Evolutionary conservation across 2,113 vertebrate genomes (phyloP).

Genomic region (Saguinus imperator): DNA sequence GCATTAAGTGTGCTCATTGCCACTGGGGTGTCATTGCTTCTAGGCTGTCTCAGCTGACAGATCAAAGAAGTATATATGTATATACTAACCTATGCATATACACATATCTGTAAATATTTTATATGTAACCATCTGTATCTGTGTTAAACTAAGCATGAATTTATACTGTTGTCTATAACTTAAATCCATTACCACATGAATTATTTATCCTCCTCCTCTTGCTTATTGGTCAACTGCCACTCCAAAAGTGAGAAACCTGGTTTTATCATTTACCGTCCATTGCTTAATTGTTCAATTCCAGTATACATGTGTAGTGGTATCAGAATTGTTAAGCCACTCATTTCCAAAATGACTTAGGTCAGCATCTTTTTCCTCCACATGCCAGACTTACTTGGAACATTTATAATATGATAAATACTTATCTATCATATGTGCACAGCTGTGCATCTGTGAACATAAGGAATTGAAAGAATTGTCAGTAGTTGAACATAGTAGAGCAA

Average conservation of each 20-base stretch:
- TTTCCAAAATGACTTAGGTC: background rate
- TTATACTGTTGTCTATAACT: background rate
- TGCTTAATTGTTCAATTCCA: no score
- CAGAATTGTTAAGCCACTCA: no score
- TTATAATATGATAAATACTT: background rate
- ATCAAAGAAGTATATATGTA: background rate
- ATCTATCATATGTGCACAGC: background rate
- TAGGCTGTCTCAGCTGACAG: background rate
- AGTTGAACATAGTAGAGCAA: background rate
- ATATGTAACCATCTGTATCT: background rate
- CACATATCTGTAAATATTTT: background rate
- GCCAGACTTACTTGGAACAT: background rate
- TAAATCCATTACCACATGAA: background rate
- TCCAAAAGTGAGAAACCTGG: background rate
- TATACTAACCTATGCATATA: background rate
- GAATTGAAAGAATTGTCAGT: background rate
- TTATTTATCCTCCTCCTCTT: background rate
- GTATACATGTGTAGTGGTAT: no score
- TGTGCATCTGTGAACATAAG: background rate
- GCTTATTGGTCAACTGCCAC: background rate
- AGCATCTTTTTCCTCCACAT: background rate
- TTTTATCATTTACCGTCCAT: no score
- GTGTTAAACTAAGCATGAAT: background rate
- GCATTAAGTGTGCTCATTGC: background rate
- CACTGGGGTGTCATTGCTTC: background rate